phyloP scores from a whole-genome alignment of 1,140 invertebrate genomes.

The Aphis craccivora region DNA sequence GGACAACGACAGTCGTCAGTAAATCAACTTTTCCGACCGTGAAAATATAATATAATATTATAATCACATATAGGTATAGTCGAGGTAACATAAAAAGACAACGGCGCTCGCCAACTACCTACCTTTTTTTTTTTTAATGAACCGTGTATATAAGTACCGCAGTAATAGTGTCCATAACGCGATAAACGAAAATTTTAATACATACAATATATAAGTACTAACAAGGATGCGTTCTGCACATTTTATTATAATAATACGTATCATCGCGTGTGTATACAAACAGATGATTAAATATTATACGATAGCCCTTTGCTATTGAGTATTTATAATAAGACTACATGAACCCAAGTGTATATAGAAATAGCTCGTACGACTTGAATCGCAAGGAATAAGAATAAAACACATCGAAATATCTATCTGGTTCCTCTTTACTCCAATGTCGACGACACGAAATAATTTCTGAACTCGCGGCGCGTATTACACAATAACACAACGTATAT shows the following conservation, averaged over 20 bases:
- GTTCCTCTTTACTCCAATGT: not conserved
- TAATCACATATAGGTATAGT: not conserved
- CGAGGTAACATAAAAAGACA: not conserved
- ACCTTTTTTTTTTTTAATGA: not conserved
- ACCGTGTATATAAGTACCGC: not conserved
- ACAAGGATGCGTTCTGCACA: not conserved
- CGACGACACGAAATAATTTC: not conserved
- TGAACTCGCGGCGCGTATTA: not conserved
- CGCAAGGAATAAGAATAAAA: not conserved
- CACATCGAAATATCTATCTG: not conserved
- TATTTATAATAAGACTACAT: not conserved
- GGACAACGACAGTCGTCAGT: not conserved
- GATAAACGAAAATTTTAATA: not conserved
- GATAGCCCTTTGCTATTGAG: too few species aligned
- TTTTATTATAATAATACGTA: not conserved
- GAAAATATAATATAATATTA: not conserved
- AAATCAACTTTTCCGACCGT: slow-evolving; percentile 33
- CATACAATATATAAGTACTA: too few species aligned
- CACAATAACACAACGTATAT: not conserved
- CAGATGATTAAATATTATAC: not conserved
- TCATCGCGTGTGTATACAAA: not conserved
- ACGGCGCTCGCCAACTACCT: not conserved
- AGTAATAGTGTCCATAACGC: not conserved
- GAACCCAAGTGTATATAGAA: not conserved
- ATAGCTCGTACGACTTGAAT: not conserved